Conservation (phyloP, 1,140 invertebrate genomes). For the Doryteuthis pealeii region DNA sequence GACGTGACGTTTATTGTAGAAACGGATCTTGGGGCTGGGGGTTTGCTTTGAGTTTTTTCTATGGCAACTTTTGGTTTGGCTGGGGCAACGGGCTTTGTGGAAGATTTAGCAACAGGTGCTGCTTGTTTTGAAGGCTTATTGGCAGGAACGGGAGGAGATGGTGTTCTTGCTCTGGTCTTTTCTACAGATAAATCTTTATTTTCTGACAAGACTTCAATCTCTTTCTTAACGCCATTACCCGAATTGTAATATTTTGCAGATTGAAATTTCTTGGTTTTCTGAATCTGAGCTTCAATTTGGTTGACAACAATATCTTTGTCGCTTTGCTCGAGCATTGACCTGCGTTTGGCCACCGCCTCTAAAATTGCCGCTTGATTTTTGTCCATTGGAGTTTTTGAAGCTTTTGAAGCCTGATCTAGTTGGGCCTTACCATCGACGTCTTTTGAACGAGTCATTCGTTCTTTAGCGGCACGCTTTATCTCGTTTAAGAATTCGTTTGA, state of each 20-base stretch:
- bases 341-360: conserved; percentile 47
- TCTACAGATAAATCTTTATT: conserved; percentile 14
- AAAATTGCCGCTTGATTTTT: conserved; percentile 46
- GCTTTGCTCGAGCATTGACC: conserved; percentile 33
- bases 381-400: conserved; percentile 24
- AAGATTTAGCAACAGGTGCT: neutral
- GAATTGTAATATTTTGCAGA: conserved; percentile 43
- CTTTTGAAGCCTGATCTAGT: conserved; percentile 16
- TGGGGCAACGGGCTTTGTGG: conserved; percentile 3
- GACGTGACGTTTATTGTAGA: neutral
- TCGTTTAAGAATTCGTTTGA: neutral
- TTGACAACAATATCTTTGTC: conserved; percentile 41
- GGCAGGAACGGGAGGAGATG: conserved; percentile 4
- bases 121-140: conserved; percentile 5
- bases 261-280: conserved; percentile 54
- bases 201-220: neutral
- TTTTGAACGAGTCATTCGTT: conserved; percentile 17
- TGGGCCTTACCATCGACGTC: conserved; percentile 21
- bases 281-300: conserved; percentile 46
- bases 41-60: conserved; percentile 12
- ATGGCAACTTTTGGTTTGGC: neutral
- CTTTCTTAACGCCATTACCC: conserved; percentile 21
- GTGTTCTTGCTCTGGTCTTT: neutral
- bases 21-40: conserved; percentile 12
- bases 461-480: neutral